A percentile compares a stretch with the other conserved stretches of the same genome.
Evolutionary conservation across 2,797 vertebrate genomes (phyloP).

Genomic region (Ctenopoma multispine): DNA sequence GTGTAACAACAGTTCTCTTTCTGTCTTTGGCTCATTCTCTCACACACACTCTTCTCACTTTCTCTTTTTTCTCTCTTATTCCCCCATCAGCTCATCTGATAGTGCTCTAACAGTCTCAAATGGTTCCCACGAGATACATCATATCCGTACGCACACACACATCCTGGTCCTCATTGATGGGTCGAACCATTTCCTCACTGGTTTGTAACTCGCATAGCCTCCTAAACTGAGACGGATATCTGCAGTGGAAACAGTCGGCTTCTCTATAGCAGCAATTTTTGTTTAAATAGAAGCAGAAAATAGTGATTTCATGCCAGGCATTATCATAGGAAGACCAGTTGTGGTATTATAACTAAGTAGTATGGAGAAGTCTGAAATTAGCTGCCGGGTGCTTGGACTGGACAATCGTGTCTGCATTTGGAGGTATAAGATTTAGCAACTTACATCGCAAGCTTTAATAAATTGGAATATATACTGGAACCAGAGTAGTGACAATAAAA

Average conservation of each 20-base stretch:
- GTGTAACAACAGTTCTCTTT: conserved; percentile 65
- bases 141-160: conserved; percentile 44
- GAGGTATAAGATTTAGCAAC: conserved; percentile 29
- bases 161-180: conserved; percentile 53
- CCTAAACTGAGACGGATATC: conserved; percentile 52
- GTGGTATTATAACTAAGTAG: conserved; percentile 48
- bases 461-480: neutral
- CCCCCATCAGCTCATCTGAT: conserved; percentile 72
- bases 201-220: conserved; percentile 55
- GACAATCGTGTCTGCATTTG: conserved; percentile 46
- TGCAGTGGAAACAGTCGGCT: conserved; percentile 52
- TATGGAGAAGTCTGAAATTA: conserved; percentile 54
- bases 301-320: conserved; percentile 47
- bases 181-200: conserved; percentile 45
- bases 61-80: conserved; percentile 44
- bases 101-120: conserved; percentile 74
- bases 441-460: conserved; percentile 1
- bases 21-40: conserved; percentile 41
- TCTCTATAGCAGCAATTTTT: conserved; percentile 46
- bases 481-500: neutral
- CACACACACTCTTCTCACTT: conserved; percentile 43
- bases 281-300: conserved; percentile 40
- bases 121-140: conserved; percentile 73
- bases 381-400: conserved; percentile 26
- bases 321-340: conserved; percentile 58